phyloP scores from a whole-genome alignment of 2,113 vertebrate species.

The Typhlomys cinereus region DNA sequence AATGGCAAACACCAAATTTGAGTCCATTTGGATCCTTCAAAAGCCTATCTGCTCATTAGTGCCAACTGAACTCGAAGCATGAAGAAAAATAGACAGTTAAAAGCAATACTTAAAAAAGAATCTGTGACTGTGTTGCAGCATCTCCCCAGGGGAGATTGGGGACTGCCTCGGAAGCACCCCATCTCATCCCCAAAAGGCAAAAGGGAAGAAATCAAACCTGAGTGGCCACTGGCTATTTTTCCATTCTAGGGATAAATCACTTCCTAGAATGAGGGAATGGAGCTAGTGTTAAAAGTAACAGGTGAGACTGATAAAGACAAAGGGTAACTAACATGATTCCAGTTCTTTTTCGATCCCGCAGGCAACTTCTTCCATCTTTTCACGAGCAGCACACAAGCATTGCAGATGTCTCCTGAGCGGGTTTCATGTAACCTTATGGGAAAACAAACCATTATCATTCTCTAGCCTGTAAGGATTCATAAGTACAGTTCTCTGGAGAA shows the following conservation, averaged over 20 bases:
- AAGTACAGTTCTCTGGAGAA: neutral
- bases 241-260: neutral
- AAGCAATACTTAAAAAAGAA: neutral
- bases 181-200: neutral
- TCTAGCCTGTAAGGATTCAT: slow-evolving; percentile 10
- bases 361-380: slow-evolving; percentile 99
- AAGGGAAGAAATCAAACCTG: neutral
- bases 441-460: slow-evolving; percentile 42
- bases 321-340: slow-evolving; percentile 94
- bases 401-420: slow-evolving; percentile 98
- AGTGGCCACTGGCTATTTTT: neutral
- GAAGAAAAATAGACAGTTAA: neutral
- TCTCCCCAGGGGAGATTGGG: neutral
- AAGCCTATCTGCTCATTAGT: neutral
- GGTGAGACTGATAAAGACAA: slow-evolving; percentile 12
- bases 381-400: slow-evolving; percentile 97
- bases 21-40: too few relatives aligned
- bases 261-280: neutral
- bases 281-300: neutral
- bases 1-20: slow-evolving; percentile 14
- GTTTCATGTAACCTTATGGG: slow-evolving; percentile 92
- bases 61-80: neutral
- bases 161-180: neutral
- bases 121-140: neutral
- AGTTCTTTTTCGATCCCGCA: slow-evolving; percentile 98